A percentile compares a stretch with the other conserved stretches of the same genome.
Conservation (phyloP, 2,113 vertebrate species). For the Hyaena hyaena region DNA sequence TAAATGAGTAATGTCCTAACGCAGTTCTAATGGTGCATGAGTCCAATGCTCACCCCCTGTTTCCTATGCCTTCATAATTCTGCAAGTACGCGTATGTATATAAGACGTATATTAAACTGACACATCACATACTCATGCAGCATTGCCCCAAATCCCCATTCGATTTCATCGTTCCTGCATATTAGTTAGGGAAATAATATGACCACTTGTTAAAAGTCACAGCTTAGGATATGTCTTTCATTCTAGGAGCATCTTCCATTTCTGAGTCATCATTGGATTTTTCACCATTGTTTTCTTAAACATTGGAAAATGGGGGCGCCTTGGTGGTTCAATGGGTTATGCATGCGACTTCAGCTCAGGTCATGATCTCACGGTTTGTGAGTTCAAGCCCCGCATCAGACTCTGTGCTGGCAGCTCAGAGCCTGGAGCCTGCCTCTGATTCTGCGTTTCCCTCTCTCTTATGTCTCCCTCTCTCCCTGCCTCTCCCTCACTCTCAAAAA, state of each 20-base stretch:
- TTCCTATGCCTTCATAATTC: neutral
- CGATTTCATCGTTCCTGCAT: neutral
- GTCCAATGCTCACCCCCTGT: neutral
- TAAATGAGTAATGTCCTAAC: neutral
- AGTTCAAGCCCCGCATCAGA: too few species aligned
- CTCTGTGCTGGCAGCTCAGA: too few species aligned
- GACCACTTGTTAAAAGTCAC: neutral
- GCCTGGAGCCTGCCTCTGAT: too few species aligned
- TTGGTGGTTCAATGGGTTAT: too few species aligned
- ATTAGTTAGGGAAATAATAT: neutral
- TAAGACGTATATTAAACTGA: neutral
- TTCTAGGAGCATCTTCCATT: neutral
- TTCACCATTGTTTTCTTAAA: neutral
- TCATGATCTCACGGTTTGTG: too few species aligned
- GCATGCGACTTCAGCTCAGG: too few species aligned
- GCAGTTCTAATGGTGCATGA: neutral
- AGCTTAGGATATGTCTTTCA: neutral
- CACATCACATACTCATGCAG: neutral
- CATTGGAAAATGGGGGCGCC: neutral
- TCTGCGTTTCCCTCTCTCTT: too few species aligned
- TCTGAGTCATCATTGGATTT: neutral
- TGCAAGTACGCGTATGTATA: neutral
- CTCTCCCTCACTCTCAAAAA: too few species aligned
- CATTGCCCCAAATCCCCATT: neutral
- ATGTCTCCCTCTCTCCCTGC: too few species aligned